Evolutionary conservation across 2,797 vertebrate species (phyloP).

Genomic region (Spea hammondii): DNA sequence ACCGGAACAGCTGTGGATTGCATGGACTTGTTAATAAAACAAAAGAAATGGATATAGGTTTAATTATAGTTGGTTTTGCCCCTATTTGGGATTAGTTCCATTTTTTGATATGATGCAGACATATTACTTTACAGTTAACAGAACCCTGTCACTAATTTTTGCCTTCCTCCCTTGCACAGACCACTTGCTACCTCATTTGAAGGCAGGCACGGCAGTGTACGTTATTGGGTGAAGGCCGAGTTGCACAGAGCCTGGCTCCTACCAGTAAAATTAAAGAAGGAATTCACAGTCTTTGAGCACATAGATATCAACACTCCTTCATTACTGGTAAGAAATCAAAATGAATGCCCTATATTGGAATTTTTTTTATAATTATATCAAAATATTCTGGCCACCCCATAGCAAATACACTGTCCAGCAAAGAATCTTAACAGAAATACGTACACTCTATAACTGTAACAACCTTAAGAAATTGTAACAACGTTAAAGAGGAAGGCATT

Average conservation of each 20-base stretch:
- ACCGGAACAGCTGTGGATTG: not conserved
- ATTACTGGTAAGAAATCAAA: conserved; percentile 81
- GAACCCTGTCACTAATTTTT: conserved; percentile 60
- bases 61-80: not conserved
- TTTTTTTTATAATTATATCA: no score
- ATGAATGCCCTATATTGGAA: not conserved
- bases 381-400: no score
- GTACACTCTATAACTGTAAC: no score
- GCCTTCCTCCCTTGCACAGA: conserved; percentile 79
- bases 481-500: no score
- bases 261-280: conserved; percentile 95
- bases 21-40: not conserved
- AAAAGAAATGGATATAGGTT: not conserved
- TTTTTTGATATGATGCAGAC: not conserved
- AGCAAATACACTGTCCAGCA: no score
- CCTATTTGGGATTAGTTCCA: not conserved
- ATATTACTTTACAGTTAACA: not conserved
- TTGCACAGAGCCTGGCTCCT: conserved; percentile 95
- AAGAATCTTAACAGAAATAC: no score
- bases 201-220: conserved; percentile 95
- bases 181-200: conserved; percentile 98
- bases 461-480: no score
- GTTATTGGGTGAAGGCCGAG: conserved; percentile 97
- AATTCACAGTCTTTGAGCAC: conserved; percentile 98
- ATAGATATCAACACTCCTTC: conserved; percentile 98